Evolutionary conservation across 2,888 invertebrate species (phyloP).

Genomic region (Saturnia pavonia): DNA sequence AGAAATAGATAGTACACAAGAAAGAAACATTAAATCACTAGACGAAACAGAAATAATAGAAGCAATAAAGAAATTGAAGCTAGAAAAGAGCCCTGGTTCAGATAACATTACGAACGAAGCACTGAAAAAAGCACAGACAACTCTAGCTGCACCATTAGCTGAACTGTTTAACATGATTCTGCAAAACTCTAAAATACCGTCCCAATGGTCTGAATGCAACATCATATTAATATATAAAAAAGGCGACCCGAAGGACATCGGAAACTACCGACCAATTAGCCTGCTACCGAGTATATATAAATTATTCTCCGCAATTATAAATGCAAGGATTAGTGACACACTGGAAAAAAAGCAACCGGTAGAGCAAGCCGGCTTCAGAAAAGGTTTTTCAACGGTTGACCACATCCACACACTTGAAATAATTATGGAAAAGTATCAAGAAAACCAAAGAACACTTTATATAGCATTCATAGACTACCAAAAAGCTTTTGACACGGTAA

Average conservation of each 20-base stretch:
- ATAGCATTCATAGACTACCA: conserved; percentile 24
- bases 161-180: conserved; percentile 24
- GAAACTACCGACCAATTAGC: conserved; percentile 29
- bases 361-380: conserved; percentile 10
- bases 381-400: conserved; percentile 24
- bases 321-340: conserved; percentile 15
- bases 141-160: conserved; percentile 20
- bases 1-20: background rate
- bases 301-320: conserved; percentile 24
- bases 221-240: conserved; percentile 28
- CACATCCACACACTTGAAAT: conserved; percentile 25
- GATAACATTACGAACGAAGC: conserved; percentile 26
- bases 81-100: background rate
- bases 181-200: background rate
- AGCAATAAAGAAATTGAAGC: conserved; percentile 22
- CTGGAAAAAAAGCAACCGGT: conserved; percentile 25
- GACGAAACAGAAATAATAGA: conserved; percentile 23
- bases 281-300: conserved; percentile 26
- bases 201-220: conserved; percentile 24
- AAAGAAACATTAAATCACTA: conserved; percentile 8
- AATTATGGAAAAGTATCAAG: conserved; percentile 27
- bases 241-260: conserved; percentile 24
- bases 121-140: conserved; percentile 14
- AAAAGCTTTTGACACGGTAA: conserved; percentile 13
- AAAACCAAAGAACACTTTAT: conserved; percentile 22